Conservation (phyloP, 1,140 invertebrate species). For the Philotrypesis tridentata region DNA sequence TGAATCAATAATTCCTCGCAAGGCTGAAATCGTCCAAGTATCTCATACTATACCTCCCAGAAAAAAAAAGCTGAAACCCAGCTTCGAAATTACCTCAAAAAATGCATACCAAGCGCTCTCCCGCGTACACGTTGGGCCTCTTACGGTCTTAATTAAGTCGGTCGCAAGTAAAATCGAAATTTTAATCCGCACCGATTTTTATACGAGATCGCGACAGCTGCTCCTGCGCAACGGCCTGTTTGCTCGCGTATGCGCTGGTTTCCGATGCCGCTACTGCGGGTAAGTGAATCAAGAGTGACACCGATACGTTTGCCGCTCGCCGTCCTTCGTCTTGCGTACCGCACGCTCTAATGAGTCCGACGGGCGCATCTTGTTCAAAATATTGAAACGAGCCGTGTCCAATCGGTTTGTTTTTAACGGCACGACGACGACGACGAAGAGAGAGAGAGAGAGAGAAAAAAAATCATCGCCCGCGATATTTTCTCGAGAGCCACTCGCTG, state of each 20-base stretch:
- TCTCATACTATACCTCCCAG: neutral
- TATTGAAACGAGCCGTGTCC: no score
- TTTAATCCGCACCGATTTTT: constrained; percentile 43
- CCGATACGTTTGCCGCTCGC: neutral
- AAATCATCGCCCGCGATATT: no score
- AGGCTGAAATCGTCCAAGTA: neutral
- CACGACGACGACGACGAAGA: no score
- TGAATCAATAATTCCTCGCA: neutral
- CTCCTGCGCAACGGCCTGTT: neutral
- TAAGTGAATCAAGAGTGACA: constrained; percentile 62
- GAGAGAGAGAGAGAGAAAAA: no score
- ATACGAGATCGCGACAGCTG: constrained; percentile 30
- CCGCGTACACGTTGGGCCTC: neutral
- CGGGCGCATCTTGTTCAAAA: neutral
- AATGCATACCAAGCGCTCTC: neutral
- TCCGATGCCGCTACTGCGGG: neutral
- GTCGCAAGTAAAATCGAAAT: constrained; percentile 31
- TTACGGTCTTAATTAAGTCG: constrained; percentile 33
- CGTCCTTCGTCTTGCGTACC: neutral
- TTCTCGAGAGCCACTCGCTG: no score
- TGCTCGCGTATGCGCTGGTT: constrained; percentile 30
- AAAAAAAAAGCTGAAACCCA: neutral
- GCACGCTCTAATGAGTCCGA: constrained; percentile 32
- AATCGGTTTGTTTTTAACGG: neutral
- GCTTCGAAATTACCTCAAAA: neutral